phyloP scores from a whole-genome alignment of 2,888 invertebrate species.

The Troides helena region DNA sequence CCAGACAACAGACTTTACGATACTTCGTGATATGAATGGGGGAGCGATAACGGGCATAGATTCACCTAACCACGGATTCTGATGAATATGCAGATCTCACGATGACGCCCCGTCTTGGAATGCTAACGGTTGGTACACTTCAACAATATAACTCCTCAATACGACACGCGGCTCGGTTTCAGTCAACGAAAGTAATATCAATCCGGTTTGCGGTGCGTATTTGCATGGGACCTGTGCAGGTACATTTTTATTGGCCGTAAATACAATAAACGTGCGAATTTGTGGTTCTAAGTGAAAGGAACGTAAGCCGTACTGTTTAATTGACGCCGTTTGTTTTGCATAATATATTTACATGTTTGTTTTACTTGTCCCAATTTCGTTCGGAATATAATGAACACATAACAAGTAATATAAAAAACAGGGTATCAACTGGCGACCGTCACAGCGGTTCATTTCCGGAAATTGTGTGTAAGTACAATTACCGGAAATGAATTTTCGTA shows the following conservation, averaged over 20 bases:
- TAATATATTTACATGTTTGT: not conserved
- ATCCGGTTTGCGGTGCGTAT: conserved; percentile 41
- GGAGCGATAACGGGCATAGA: conserved; percentile 59
- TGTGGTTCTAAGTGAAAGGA: conserved; percentile 20
- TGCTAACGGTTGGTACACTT: conserved; percentile 73
- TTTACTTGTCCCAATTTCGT: too few relatives aligned
- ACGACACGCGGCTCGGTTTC: conserved; percentile 42
- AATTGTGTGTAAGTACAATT: too few relatives aligned
- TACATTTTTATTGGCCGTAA: conserved; percentile 42
- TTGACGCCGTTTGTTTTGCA: conserved; percentile 7
- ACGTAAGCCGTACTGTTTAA: conserved; percentile 14
- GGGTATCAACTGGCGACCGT: too few relatives aligned
- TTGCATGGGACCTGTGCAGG: conserved; percentile 44
- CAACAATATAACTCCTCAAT: conserved; percentile 48
- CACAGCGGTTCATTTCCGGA: too few relatives aligned
- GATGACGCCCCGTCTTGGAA: conserved; percentile 66
- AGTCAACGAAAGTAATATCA: conserved; percentile 41
- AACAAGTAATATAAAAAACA: too few relatives aligned
- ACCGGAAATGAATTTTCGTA: too few relatives aligned
- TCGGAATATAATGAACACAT: too few relatives aligned
- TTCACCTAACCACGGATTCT: conserved; percentile 62
- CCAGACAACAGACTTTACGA: conserved; percentile 31
- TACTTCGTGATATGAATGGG: conserved; percentile 49
- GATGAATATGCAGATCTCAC: conserved; percentile 71
- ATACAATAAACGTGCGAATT: conserved; percentile 36